These are phyloP conservation scores for Sinopyrophorus schimmeli DNA, from an alignment of 2,888 invertebrate genomes.

Conservation along the genomic window DNA sequence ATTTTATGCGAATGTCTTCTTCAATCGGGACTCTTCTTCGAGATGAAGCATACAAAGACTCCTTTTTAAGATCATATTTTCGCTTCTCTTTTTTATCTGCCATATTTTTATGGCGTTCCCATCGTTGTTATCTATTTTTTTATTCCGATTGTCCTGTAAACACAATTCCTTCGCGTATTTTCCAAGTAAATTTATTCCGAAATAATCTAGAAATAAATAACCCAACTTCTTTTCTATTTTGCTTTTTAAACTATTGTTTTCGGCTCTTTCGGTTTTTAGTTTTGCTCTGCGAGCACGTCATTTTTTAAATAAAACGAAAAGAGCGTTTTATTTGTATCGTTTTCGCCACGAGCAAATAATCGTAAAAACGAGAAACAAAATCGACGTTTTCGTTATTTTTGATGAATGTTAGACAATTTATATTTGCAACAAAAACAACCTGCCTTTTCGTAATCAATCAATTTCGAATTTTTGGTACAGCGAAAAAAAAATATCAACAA, in stretches of 20 bases:
- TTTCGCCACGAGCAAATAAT: too few relatives aligned
- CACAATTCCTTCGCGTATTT: too few relatives aligned
- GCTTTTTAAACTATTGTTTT: too few relatives aligned
- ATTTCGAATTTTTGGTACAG: slow-evolving; percentile 14
- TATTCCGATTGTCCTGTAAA: slow-evolving; percentile 32
- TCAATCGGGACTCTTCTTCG: slow-evolving; percentile 25
- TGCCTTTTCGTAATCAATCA: slow-evolving; percentile 17
- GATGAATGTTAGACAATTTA: slow-evolving; percentile 9
- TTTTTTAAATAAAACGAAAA: too few relatives aligned
- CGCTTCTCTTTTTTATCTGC: slow-evolving; percentile 31
- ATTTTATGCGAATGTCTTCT: slow-evolving; percentile 33
- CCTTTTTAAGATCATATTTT: slow-evolving; percentile 35
- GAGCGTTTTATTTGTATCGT: too few relatives aligned
- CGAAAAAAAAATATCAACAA: slow-evolving; percentile 25
- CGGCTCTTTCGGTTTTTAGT: too few relatives aligned
- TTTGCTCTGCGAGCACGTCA: too few relatives aligned
- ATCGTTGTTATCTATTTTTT: slow-evolving; percentile 33
- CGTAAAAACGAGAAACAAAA: too few relatives aligned
- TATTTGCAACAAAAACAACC: slow-evolving; percentile 10
- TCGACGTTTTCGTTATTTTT: slow-evolving; percentile 1
- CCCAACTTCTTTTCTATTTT: too few relatives aligned
- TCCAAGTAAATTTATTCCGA: too few relatives aligned
- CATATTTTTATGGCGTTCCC: slow-evolving; percentile 36
- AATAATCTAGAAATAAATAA: too few relatives aligned
- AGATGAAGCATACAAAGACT: slow-evolving; percentile 35